Base-by-base conservation (phyloP, 2,113 vertebrate species). In the Sterrhoptilus dennistouni region DNA sequence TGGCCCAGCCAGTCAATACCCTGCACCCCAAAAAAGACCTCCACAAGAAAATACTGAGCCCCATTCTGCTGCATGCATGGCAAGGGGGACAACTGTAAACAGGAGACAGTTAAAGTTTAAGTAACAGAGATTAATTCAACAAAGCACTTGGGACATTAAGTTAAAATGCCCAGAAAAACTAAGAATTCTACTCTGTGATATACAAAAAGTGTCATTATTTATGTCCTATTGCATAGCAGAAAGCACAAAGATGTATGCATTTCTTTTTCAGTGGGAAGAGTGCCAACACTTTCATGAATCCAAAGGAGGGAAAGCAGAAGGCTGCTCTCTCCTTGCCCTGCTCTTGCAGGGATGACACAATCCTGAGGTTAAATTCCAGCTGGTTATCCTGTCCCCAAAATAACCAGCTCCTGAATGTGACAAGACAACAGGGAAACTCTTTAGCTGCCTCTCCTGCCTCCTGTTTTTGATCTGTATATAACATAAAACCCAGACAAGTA, bases 391-490 rank as follows among this genome's bases (percentile, higher is more conserved):
- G 22, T 79, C 78, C 53, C 50, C 42, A 61, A 0, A 23, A 19
- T 31, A 74, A 66, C 17, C 65, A 45, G 0, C 61, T 90, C 69
- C 60, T 66, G 44, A 87, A 72, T 4, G 2, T 49, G 87, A 87
- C 33, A 86, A 87, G 76, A 74, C 47, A 93, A 64, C 40, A 57
- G 78, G 56, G 83, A 95, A 96, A 84, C 50, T 87, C 83, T 88
- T 94, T 49, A 94, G 64, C 42, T 87, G 47, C 83, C 80, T 93
- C 83, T 92, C 64, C 54, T 82, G 40, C 66, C 87, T 63, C 71
- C 80, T 8, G 2, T 38, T 96, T 96, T 97, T 97, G 68, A 97
- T 96, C 88, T 89, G 50, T 56, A 75, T 53, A 75, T 53, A 78
- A 63, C 29, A 71, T 83, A 1, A 71, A 69, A 95, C 81, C 35